Evolutionary conservation across 2,888 invertebrate genomes (phyloP), one percentile per base, ranked within the genome.

Genomic region (Rhyacophila evoluta): DNA sequence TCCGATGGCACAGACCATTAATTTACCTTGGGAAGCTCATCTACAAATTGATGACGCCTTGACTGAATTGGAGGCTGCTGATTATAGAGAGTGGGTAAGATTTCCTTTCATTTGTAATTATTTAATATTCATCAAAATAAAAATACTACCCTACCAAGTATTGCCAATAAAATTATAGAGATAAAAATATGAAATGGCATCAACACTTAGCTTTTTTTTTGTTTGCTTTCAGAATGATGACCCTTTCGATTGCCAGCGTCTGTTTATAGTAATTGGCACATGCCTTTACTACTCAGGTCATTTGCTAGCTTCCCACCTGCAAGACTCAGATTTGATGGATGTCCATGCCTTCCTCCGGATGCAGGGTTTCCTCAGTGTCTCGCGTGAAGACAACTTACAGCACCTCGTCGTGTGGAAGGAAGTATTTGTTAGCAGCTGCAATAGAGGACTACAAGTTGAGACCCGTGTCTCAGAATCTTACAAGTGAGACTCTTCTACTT

Each of bases 1-100:
- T 79, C 89, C 89, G n/a, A 92, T 92, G n/a, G 92, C 93, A 1
- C 92, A 92, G 83, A 89, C 89, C 75, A 87, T 95, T 11, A 90
- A 92, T 8, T 85, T 96, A 81, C 95, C 95, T 0, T 91, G 94
- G 84, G 95, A 95, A 85, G 94, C 94, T 0, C 93, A 93, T 84
- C 91, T 95, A 83, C 94, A 95, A 86, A 92, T 97, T 74, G 96
- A 96, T 86, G 96, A 97, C 87, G 95, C 96, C 33, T 89, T 97
- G 68, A 95, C 94, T 84, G 97, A 97, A 87, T 91, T 97, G 86
- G 97, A 97, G 88, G 95, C 97, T 11, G 95, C 95, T 87, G 97
- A 97, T 88, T 97, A 96, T 86, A 91, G 95, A 83, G 96, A 96
- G 88, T 95, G 95, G 95, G 94, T 94, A 86, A 85, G 88, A 12